Evolutionary conservation across 2,797 vertebrate genomes (phyloP).

Genomic region (Rhabdophis nuchalis): DNA sequence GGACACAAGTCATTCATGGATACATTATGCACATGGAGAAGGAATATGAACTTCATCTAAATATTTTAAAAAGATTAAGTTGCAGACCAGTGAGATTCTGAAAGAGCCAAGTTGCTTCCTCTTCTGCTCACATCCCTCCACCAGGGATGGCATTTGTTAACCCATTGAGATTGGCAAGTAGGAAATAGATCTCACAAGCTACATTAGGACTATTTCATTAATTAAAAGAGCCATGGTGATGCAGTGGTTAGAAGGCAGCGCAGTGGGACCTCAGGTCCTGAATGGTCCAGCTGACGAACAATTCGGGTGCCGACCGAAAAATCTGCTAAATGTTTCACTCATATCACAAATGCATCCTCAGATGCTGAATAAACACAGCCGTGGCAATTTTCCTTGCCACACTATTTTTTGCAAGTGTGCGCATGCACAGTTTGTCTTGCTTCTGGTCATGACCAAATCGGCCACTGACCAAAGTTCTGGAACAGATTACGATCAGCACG

Average conservation of each 20-base stretch:
- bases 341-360: no score
- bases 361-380: no score
- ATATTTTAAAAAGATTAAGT: background rate
- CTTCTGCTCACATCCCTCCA: background rate
- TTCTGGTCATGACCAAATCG: no score
- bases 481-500: no score
- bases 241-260: background rate
- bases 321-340: no score
- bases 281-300: no score
- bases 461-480: no score
- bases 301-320: no score
- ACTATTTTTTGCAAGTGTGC: no score
- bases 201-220: background rate
- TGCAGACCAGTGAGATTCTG: background rate
- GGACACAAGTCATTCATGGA: slow-evolving; percentile 25
- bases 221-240: background rate
- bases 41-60: slow-evolving; percentile 30
- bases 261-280: no score
- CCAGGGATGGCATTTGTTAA: background rate
- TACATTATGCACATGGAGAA: slow-evolving; percentile 25
- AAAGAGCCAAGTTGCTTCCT: background rate
- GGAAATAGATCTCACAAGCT: background rate
- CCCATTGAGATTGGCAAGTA: background rate
- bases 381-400: no score
- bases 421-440: no score